Base-by-base conservation (phyloP, 92 coral and sea anemone species). In the Zoanthus sociatus region DNA sequence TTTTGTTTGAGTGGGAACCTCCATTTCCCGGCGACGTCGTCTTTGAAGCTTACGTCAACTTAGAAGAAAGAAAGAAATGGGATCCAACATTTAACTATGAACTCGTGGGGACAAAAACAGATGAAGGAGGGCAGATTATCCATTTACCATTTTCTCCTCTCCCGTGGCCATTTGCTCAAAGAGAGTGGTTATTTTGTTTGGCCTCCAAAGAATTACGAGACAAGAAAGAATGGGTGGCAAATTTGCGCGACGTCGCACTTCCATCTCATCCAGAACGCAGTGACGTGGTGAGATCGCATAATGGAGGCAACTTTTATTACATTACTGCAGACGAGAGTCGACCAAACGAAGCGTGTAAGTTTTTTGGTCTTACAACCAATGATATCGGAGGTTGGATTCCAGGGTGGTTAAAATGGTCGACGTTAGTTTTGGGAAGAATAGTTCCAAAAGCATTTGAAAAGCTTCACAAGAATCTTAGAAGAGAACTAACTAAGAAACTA, bases 201-300 rank as follows among this genome's bases (percentile, higher is more conserved):
- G 69, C 21, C 14, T 20, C 21, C 60, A 58, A 4, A 77, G 83
- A 26, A 69, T 37, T 77, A 11, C 83, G 21, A 21, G 83, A 77
- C 20, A 26, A 26, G 26, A 26, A 26, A 26, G 26, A 26, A 26
- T 26, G 26, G 26, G 26, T 26, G 26, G 26, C 54, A 56, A 77
- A 54, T 53, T 15, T 77, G n/a, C 82, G 83, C 20, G 48, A 37
- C 17, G 60, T 60, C 9, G 56, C 83, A 54, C 83, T 54, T 54
- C 64, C 83, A 47, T 77, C 83, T 1, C 54, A 77, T 54, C 83
- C 83, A 55, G 69, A 54, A 7, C 70, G 83, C n/a, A 30, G 50
- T 12, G 83, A 77, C 14, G 46, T 77, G 12, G 83, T 77, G 48
- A 17, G 83, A 37, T 26, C 15, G 13, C 3, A 0, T 4, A 77